Evolutionary conservation across 2,888 invertebrate genomes (phyloP).

Genomic region (Megaustenia siamemsis): DNA sequence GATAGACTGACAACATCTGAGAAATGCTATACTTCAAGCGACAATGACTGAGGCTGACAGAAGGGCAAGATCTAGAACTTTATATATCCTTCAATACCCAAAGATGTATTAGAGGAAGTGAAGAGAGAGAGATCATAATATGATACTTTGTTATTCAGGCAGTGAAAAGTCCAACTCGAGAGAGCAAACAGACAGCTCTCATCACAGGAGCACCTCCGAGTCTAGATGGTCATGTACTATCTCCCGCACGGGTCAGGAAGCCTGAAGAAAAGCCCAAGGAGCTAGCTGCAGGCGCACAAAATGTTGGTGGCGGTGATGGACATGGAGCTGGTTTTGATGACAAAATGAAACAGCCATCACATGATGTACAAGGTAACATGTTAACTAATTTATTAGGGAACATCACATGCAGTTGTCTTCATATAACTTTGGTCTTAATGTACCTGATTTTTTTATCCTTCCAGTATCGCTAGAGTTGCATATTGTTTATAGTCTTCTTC

Average conservation of each 20-base stretch:
- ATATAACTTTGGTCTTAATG: too few relatives aligned
- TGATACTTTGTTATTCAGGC: conserved; percentile 36
- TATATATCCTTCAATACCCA: too few relatives aligned
- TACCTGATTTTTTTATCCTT: too few relatives aligned
- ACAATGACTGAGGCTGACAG: too few relatives aligned
- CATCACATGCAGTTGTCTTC: too few relatives aligned
- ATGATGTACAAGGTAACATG: conserved; percentile 16
- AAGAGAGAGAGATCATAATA: too few relatives aligned
- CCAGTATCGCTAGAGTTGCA: too few relatives aligned
- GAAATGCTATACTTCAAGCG: too few relatives aligned
- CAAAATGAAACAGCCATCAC: conserved; percentile 40
- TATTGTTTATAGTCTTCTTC: too few relatives aligned
- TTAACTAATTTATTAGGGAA: neutral
- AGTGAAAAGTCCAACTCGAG: conserved; percentile 45
- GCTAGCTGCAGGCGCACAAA: neutral
- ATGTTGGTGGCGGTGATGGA: conserved; percentile 16
- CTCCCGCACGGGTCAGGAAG: conserved; percentile 2
- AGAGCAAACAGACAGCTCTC: conserved; percentile 39
- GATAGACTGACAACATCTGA: too few relatives aligned
- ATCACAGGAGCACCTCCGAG: conserved; percentile 37
- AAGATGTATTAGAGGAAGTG: too few relatives aligned
- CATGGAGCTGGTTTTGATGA: conserved; percentile 68
- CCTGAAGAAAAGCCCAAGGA: neutral
- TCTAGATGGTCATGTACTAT: conserved; percentile 3
- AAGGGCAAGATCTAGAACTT: too few relatives aligned